A percentile compares a stretch with the other conserved stretches of the same genome.
phyloP scores from a whole-genome alignment of 2,113 vertebrate species.

The Helogale parvula region DNA sequence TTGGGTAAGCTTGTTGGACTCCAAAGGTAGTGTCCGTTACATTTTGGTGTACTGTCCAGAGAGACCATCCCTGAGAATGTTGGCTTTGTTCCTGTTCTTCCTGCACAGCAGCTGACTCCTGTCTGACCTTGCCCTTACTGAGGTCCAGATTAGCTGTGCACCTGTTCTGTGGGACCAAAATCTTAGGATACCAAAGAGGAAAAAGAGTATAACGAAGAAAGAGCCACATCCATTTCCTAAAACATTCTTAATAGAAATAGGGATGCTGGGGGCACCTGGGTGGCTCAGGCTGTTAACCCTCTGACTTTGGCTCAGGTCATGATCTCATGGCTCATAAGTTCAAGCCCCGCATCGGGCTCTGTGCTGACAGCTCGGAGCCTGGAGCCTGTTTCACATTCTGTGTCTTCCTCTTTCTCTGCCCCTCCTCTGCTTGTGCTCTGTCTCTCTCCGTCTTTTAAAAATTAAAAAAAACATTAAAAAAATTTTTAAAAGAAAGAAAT shows the following conservation, averaged over 20 bases:
- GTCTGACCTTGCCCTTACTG: rapidly evolving
- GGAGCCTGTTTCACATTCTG: too few species aligned
- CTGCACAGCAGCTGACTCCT: rapidly evolving
- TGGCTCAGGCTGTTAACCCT: too few species aligned
- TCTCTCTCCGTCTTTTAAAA: too few species aligned
- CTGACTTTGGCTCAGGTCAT: too few species aligned
- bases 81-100: too few species aligned
- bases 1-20: neutral
- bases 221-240: neutral
- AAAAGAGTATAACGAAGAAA: neutral
- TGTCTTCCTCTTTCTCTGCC: too few species aligned
- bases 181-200: neutral
- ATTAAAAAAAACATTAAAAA: too few species aligned
- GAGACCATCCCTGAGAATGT: rapidly evolving
- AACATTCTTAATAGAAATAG: neutral
- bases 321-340: too few species aligned
- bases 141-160: neutral
- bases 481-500: too few species aligned
- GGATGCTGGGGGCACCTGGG: neutral
- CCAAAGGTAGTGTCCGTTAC: neutral
- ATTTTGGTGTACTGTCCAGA: rapidly evolving
- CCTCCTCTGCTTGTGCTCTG: too few species aligned
- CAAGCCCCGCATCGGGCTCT: rapidly evolving
- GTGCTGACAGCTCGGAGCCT: too few species aligned
- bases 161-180: rapidly evolving